These are phyloP conservation scores for Todus mexicanus DNA, from an alignment of 2,797 vertebrate species.

Conservation along the genomic window DNA sequence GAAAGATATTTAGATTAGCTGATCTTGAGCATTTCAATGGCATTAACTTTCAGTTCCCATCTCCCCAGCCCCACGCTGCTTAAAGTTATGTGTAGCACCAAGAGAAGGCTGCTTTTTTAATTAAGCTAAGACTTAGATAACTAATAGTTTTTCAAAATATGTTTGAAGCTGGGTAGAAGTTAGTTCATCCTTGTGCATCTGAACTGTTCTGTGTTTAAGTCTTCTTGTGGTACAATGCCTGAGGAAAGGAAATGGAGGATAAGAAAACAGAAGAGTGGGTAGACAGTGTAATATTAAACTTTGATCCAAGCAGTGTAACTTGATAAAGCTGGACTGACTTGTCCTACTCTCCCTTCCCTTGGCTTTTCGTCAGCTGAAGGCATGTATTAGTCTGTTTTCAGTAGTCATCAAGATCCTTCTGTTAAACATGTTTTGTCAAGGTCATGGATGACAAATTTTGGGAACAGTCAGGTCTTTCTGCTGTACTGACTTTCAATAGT, in stretches of 20 bases:
- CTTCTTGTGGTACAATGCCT: not conserved
- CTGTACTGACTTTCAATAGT: not conserved
- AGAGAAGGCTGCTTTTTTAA: not conserved
- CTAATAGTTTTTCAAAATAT: not conserved
- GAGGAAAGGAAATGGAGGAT: not conserved
- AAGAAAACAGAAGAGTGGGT: not conserved
- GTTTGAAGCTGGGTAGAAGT: not conserved
- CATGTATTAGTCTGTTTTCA: not conserved
- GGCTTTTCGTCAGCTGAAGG: not conserved
- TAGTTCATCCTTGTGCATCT: not conserved
- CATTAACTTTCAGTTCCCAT: not conserved
- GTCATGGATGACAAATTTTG: not conserved
- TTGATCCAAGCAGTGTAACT: not conserved
- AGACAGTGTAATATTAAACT: slow-evolving; percentile 13
- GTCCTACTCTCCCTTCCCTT: not conserved
- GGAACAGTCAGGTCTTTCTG: not conserved
- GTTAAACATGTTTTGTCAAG: not conserved
- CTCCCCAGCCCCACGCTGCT: not conserved
- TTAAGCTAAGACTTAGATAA: not conserved
- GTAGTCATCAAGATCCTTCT: not conserved
- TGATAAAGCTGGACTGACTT: not conserved
- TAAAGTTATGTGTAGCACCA: not conserved
- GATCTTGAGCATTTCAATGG: not conserved
- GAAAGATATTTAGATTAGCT: not conserved
- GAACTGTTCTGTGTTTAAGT: not conserved